Base-by-base conservation (phyloP, 2,797 vertebrate species). In the Pygocentrus nattereri region DNA sequence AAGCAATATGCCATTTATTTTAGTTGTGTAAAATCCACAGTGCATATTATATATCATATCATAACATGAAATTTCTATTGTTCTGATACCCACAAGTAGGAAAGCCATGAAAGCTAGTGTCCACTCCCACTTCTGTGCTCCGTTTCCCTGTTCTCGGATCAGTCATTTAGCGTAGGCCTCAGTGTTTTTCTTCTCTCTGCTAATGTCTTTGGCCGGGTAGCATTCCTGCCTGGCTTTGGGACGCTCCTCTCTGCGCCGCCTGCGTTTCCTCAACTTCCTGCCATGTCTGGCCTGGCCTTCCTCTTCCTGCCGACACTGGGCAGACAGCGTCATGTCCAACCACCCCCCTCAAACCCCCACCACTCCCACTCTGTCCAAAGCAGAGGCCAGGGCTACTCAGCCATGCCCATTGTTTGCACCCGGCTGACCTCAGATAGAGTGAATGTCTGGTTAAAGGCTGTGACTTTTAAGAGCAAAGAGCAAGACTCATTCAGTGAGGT, bases 181-280 rank as follows among this genome's bases (percentile, higher is more conserved):
- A 10, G 64, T 67, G 31, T 65, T 65, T 65, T 38, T n/a, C 27
- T 30, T 34, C 27, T 19, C 18, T 34, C 3, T 7, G 62, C 8
- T 38, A 41, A 41, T 67, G 34, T 41, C 19, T 67, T 67, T 67
- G 34, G 34, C 19, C 8, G 64, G 3, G 10, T 67, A 38, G 34
- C 41, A 49, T 49, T 64, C 19, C 74, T 72, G 84, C 90, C 88
- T 78, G 68, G 81, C 89, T 91, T 91, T 88, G 85, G 89, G 88
- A 91, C 89, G 88, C 86, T 87, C 81, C 86, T 90, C 49, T 87
- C 86, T 76, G 80, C 76, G 54, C 85, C 79, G 87, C 73, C 74
- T 52, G 86, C 80, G 82, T 90, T 70, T 85, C 80, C 84, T 79
- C 47, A 34, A 19, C 58, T 80, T 85, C 52, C 65, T 69, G 68